Evolutionary conservation across 2,888 invertebrate species (phyloP).

Genomic region (Standfussiana lucernea): DNA sequence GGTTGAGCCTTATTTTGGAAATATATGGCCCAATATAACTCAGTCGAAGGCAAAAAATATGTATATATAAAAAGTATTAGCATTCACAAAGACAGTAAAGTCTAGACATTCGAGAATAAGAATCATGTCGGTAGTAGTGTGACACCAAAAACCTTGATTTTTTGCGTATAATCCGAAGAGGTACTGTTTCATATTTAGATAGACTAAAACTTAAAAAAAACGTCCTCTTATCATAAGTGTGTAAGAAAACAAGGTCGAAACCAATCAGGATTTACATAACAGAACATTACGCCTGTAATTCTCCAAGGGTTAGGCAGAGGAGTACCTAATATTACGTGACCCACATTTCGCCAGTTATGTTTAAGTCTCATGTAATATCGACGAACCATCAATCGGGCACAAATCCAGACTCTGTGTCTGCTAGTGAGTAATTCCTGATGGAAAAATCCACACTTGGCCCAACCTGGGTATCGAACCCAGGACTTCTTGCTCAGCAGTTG

Average conservation of each 20-base stretch:
- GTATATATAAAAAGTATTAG: constrained; percentile 8
- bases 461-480: too few relatives aligned
- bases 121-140: neutral
- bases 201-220: neutral
- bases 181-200: constrained; percentile 1
- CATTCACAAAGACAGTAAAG: neutral
- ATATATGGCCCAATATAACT: constrained; percentile 13
- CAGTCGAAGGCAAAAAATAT: neutral
- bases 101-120: constrained; percentile 1
- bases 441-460: too few relatives aligned
- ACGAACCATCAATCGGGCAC: too few relatives aligned
- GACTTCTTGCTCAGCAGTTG: too few relatives aligned
- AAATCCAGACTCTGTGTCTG: too few relatives aligned
- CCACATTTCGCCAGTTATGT: too few relatives aligned
- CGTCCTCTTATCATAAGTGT: neutral
- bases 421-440: too few relatives aligned
- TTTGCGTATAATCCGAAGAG: neutral
- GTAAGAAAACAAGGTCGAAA: constrained; percentile 24
- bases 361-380: too few relatives aligned
- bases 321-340: too few relatives aligned
- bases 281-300: too few relatives aligned
- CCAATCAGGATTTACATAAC: neutral
- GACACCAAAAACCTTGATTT: constrained; percentile 3
- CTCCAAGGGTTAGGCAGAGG: too few relatives aligned
- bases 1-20: neutral